These are phyloP conservation scores for Chymomyza procnemis DNA, from an alignment of 2,888 invertebrate species.

Conservation along the genomic window DNA sequence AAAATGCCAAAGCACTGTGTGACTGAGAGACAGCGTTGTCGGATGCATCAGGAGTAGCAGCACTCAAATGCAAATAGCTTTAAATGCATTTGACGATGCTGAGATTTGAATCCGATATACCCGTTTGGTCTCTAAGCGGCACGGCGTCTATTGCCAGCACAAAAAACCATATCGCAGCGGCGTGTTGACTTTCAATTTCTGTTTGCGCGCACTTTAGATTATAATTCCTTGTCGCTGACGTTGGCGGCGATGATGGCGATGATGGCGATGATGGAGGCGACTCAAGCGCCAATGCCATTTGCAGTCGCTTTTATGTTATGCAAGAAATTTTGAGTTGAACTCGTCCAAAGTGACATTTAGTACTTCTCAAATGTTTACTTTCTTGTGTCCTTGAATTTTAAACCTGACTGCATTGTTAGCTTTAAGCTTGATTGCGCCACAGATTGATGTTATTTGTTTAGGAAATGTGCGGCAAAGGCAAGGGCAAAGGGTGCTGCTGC, in stretches of 20 bases:
- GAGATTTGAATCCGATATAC: conserved; percentile 65
- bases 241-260: background rate
- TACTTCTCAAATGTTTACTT: background rate
- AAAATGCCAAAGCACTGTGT: conserved; percentile 51
- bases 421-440: conserved; percentile 36
- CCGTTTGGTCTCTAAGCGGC: background rate
- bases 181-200: conserved; percentile 69
- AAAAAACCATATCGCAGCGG: background rate
- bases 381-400: conserved; percentile 24
- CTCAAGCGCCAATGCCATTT: background rate
- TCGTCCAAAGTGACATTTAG: too few species aligned
- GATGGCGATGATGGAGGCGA: background rate
- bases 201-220: conserved; percentile 46
- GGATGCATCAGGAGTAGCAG: background rate
- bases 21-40: conserved; percentile 7
- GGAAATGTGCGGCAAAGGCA: too few species aligned
- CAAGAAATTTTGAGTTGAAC: background rate
- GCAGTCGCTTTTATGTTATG: background rate
- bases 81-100: conserved; percentile 70
- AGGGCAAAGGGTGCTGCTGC: background rate
- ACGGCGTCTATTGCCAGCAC: background rate
- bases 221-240: background rate
- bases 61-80: conserved; percentile 63
- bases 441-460: background rate
- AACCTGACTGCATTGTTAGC: conserved; percentile 25